phyloP scores from a whole-genome alignment of 2,113 vertebrate species.

The Dipodomys spectabilis region DNA sequence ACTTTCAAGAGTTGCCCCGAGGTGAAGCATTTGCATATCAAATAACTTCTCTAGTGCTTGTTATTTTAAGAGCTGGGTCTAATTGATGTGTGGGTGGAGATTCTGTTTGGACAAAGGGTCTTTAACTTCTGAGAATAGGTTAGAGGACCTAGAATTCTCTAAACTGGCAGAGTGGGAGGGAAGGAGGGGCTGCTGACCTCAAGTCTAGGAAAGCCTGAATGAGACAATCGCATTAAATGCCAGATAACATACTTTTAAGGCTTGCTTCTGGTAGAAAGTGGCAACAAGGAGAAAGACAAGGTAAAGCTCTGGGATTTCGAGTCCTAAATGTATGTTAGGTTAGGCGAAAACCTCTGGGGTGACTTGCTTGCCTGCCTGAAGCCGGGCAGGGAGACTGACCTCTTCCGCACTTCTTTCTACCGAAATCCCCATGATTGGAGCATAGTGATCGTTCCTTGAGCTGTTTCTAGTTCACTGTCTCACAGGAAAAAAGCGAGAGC shows the following conservation, averaged over 20 bases:
- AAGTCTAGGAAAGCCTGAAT: not conserved
- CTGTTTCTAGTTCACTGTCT: not conserved
- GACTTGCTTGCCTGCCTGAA: not conserved
- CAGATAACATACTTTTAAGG: too few species aligned
- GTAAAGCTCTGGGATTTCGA: not conserved
- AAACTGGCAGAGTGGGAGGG: not conserved
- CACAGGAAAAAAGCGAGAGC: not conserved
- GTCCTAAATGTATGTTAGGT: not conserved
- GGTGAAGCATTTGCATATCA: not conserved
- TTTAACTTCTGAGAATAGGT: conserved; percentile 13
- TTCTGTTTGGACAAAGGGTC: not conserved
- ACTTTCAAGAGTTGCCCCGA: not conserved
- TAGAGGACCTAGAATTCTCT: not conserved
- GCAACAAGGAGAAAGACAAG: not conserved
- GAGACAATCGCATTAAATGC: not conserved
- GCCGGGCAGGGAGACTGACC: not conserved
- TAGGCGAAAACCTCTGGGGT: not conserved
- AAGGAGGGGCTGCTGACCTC: not conserved
- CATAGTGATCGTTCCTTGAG: not conserved
- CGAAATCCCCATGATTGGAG: not conserved
- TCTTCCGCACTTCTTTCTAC: not conserved
- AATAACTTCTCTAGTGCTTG: too few species aligned
- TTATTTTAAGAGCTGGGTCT: not conserved
- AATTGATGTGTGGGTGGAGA: not conserved
- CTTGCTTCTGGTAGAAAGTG: not conserved